Conservation (phyloP, 2,797 vertebrate species). For the Intellagama lesueurii region DNA sequence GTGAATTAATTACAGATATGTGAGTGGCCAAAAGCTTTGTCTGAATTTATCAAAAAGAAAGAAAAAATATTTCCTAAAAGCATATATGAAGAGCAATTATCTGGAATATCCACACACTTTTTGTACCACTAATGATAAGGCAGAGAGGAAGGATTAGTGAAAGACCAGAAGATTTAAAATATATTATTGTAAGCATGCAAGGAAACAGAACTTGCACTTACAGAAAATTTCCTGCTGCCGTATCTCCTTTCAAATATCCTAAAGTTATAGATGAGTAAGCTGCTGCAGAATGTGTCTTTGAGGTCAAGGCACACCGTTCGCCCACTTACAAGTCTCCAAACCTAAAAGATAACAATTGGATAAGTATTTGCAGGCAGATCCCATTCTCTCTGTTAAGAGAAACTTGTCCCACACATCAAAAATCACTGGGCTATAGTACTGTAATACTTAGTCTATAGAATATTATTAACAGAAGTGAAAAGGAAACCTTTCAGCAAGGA, state of each 20-base stretch:
- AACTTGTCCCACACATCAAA: background rate
- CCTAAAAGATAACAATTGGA: slow-evolving; percentile 73
- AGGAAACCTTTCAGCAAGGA: slow-evolving; percentile 15
- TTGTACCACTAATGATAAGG: background rate
- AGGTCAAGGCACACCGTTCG: slow-evolving; percentile 92
- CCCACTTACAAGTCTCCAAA: slow-evolving; percentile 90
- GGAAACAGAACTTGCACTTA: slow-evolving; percentile 77
- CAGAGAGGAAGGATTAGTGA: slow-evolving; percentile 5
- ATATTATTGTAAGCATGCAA: background rate
- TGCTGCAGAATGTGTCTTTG: slow-evolving; percentile 95
- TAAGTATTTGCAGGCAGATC: slow-evolving; percentile 31
- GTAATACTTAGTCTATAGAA: slow-evolving; percentile 1
- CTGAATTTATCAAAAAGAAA: background rate
- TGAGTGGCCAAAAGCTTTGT: background rate
- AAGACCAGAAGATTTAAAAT: background rate
- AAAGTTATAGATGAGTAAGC: slow-evolving; percentile 96
- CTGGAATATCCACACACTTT: background rate
- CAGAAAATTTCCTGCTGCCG: slow-evolving; percentile 94
- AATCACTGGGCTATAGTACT: background rate
- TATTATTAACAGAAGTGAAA: background rate
- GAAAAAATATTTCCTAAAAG: background rate
- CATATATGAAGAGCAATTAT: background rate
- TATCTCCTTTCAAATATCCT: slow-evolving; percentile 96
- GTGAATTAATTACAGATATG: background rate
- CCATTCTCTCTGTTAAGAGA: background rate